Evolutionary conservation across 1,140 invertebrate genomes (phyloP), one percentile per base, ranked within the genome.

Genomic region (Caenorhabditis inopinata): DNA sequence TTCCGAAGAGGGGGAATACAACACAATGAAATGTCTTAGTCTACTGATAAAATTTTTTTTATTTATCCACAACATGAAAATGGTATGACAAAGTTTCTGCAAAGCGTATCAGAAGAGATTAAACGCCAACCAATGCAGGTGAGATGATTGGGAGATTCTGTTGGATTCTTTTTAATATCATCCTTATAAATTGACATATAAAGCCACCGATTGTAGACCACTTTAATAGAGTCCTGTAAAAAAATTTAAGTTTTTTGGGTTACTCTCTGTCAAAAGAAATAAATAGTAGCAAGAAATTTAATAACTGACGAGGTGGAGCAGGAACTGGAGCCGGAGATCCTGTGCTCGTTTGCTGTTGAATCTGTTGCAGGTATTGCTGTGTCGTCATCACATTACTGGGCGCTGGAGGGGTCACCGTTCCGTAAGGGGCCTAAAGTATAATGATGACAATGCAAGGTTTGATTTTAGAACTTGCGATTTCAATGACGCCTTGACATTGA

Each of bases 301-400:
- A 7, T 7, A 25, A 42, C 58, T 38, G 35, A 68, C 58, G 32
- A 9, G 32, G 5, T 38, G 58, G 58, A 68, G 58, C 58, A 5
- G 58, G 58, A 18, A 68, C 58, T n/a, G 58, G 58, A n/a, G 58
- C 58, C 11, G 58, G 58, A 2, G 58, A 68, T 18, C 58, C 58
- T 38, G n/a, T 68, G 6, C 6, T 14, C 14, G 12, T 25, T 68
- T 68, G 29, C 11, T 68, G 58, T 0, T 68, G 58, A 9, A 68
- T 68, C 23, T 68, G 58, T 38, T 68, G 58, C 29, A 68, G n/a
- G 21, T 68, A 68, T 18, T 68, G 58, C 38, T 68, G 58, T 4
- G 58, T 68, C 3, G 58, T 68, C 58, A 68, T 68, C 29, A 68
- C 58, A 16, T 21, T 21, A 68, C 58, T 38, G 0, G 58, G 9